Conservation (phyloP, 2,113 vertebrate species). For the Phalacrocorax brasilianus region DNA sequence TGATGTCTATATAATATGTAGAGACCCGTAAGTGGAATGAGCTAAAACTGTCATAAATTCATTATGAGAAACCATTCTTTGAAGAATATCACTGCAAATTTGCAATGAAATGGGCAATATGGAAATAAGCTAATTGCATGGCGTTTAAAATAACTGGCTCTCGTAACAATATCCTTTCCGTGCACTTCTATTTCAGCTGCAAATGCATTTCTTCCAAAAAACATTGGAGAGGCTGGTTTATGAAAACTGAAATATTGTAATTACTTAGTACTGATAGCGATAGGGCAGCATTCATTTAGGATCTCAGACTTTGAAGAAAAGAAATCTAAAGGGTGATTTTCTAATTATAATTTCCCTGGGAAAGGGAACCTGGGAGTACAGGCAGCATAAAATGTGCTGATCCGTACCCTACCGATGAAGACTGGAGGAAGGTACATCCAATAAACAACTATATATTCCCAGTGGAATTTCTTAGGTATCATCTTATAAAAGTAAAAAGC, state of each 20-base stretch:
- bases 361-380: neutral
- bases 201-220: neutral
- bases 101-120: neutral
- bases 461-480: neutral
- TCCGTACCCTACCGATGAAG: neutral
- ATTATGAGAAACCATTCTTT: slow-evolving; percentile 35
- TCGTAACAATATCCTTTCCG: neutral
- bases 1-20: slow-evolving; percentile 36
- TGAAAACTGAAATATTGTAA: neutral
- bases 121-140: slow-evolving; percentile 6
- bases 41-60: slow-evolving; percentile 49
- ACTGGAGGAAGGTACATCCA: neutral
- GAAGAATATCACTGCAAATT: slow-evolving; percentile 32
- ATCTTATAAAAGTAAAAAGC: neutral
- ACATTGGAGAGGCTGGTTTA: neutral
- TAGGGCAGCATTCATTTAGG: neutral
- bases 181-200: neutral
- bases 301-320: neutral
- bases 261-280: neutral
- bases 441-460: neutral
- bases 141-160: neutral
- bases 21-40: slow-evolving; percentile 3
- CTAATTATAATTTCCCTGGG: neutral
- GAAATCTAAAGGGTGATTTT: neutral
- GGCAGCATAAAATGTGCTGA: accelerated